phyloP scores from a whole-genome alignment of 2,113 vertebrate species.

The Gymnogyps californianus region DNA sequence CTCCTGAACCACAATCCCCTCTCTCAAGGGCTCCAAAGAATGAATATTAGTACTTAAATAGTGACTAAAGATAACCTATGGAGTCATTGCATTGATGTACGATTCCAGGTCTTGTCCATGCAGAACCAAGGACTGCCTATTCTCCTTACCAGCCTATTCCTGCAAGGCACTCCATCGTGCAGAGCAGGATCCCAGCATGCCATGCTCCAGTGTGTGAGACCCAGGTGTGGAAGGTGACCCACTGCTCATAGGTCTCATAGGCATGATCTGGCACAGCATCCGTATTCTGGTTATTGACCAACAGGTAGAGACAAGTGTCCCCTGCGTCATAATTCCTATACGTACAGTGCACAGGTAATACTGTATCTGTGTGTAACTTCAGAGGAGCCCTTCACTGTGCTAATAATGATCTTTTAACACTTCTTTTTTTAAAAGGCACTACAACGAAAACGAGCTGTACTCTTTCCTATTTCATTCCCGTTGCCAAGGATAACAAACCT shows the following conservation, averaged over 20 bases:
- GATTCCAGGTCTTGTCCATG: not conserved
- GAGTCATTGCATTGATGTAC: not conserved
- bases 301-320: not conserved
- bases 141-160: not conserved
- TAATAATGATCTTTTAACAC: not conserved
- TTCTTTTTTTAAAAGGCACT: not conserved
- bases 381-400: not conserved
- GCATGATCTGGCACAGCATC: not conserved
- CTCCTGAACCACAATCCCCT: not conserved
- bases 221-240: not conserved
- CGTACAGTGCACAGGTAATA: not conserved
- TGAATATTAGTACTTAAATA: not conserved
- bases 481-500: not conserved
- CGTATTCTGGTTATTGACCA: not conserved
- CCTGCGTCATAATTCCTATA: not conserved
- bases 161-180: not conserved
- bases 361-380: not conserved
- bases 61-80: not conserved
- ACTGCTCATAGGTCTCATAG: not conserved
- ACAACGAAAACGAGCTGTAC: not conserved
- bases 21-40: not conserved
- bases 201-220: rapidly evolving
- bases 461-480: not conserved
- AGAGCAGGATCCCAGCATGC: not conserved
- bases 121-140: not conserved